Percentiles rank a stretch among this genome's conserved stretches.
These are phyloP conservation scores for Sternarchorhynchus goeldii DNA, from an alignment of 2,797 vertebrate genomes.

Conservation along the genomic window DNA sequence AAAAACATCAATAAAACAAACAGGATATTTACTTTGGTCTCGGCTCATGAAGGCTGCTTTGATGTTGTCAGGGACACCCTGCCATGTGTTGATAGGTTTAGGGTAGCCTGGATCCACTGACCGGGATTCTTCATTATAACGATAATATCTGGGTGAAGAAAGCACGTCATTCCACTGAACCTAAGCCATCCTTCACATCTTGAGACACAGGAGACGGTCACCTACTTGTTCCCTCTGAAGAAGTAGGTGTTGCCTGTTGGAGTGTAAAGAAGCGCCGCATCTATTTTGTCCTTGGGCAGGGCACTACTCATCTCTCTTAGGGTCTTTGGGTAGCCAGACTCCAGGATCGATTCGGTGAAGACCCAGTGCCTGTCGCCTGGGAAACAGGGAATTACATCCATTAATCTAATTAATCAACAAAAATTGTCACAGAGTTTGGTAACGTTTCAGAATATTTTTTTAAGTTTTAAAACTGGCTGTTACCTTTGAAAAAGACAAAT, in stretches of 20 bases:
- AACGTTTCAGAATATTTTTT: background rate
- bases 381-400: background rate
- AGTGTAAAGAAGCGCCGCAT: constrained; percentile 87
- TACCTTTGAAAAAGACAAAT: constrained; percentile 93
- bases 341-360: constrained; percentile 83
- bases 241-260: constrained; percentile 88
- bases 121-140: constrained; percentile 81
- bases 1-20: background rate
- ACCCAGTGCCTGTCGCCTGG: constrained; percentile 89
- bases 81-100: constrained; percentile 83
- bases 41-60: constrained; percentile 88
- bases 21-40: constrained; percentile 79
- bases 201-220: constrained; percentile 14
- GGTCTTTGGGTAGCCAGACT: constrained; percentile 80
- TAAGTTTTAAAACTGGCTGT: constrained; percentile 5
- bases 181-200: background rate
- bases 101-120: constrained; percentile 85
- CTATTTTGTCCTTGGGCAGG: constrained; percentile 85
- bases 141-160: constrained; percentile 81
- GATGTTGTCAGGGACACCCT: constrained; percentile 87
- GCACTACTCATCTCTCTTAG: constrained; percentile 85
- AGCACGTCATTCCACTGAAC: background rate
- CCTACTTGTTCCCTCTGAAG: constrained; percentile 84
- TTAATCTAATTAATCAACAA: constrained; percentile 2
- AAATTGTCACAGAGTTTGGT: background rate